phyloP scores from a whole-genome alignment of 2,888 invertebrate genomes.

The Portevinia maculata region DNA sequence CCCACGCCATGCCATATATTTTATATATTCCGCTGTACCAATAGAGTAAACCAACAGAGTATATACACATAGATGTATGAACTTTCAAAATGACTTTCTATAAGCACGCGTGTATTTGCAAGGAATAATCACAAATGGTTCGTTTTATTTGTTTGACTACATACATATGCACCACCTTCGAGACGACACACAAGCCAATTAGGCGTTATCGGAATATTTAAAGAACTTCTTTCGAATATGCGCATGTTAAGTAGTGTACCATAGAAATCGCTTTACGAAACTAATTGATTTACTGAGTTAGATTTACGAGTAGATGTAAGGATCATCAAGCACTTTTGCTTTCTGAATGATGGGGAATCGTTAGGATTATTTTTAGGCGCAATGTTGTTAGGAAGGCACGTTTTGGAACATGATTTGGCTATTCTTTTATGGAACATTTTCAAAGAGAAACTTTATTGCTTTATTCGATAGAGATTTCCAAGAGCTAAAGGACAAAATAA shows the following conservation, averaged over 20 bases:
- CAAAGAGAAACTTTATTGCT: no score
- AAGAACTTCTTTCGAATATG: constrained; percentile 27
- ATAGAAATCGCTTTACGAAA: constrained; percentile 24
- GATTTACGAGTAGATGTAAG: neutral
- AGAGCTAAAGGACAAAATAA: no score
- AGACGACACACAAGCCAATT: constrained; percentile 10
- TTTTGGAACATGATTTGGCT: no score
- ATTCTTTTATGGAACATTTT: no score
- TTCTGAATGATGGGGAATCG: no score
- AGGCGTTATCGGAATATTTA: constrained; percentile 1
- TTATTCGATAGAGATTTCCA: no score
- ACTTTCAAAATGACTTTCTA: neutral
- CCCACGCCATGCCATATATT: neutral
- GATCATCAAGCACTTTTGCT: no score
- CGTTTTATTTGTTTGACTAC: constrained; percentile 3
- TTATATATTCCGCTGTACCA: neutral
- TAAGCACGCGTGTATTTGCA: neutral
- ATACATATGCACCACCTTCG: constrained; percentile 8
- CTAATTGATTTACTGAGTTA: constrained; percentile 34
- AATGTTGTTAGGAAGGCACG: no score
- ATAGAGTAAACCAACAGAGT: constrained; percentile 12
- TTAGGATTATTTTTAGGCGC: no score
- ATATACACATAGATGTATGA: neutral
- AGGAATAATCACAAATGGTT: constrained; percentile 15
- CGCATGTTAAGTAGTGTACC: constrained; percentile 17